Percentiles rank a stretch among this genome's conserved stretches.
These are phyloP conservation scores for Falco punctatus DNA, from an alignment of 2,113 vertebrate species.

Conservation along the genomic window DNA sequence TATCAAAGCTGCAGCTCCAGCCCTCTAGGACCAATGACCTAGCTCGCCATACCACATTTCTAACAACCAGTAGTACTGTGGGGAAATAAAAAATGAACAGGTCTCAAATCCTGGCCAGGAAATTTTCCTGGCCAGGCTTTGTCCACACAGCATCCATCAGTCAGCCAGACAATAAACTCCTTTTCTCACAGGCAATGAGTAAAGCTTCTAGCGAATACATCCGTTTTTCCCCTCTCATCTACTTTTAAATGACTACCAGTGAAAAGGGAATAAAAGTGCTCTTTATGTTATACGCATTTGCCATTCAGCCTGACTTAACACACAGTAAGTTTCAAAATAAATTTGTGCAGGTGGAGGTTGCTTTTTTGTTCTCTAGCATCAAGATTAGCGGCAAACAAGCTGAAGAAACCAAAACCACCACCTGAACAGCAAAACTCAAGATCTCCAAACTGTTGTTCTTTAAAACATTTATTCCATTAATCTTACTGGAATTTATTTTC, in stretches of 20 bases:
- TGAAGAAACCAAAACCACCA: neutral
- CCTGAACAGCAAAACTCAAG: neutral
- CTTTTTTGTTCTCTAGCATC: neutral
- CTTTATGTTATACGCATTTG: neutral
- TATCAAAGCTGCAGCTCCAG: neutral
- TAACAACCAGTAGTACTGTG: neutral
- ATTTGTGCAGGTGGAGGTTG: neutral
- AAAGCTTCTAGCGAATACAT: neutral
- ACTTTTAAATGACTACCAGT: neutral
- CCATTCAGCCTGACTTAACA: neutral
- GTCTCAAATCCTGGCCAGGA: neutral
- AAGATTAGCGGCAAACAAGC: neutral
- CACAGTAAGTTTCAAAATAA: neutral
- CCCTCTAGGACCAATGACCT: neutral
- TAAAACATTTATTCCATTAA: conserved; percentile 6
- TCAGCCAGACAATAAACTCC: neutral
- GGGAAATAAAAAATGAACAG: neutral
- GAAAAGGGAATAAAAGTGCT: neutral
- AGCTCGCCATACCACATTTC: neutral
- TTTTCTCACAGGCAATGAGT: neutral
- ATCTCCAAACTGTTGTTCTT: neutral
- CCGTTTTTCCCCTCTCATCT: neutral
- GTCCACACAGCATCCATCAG: neutral
- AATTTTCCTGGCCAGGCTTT: neutral
- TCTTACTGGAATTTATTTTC: conserved; percentile 1